Percentiles rank a stretch among this genome's conserved stretches.
Conservation (phyloP, 1,140 invertebrate genomes). For the Drosophila erecta region DNA sequence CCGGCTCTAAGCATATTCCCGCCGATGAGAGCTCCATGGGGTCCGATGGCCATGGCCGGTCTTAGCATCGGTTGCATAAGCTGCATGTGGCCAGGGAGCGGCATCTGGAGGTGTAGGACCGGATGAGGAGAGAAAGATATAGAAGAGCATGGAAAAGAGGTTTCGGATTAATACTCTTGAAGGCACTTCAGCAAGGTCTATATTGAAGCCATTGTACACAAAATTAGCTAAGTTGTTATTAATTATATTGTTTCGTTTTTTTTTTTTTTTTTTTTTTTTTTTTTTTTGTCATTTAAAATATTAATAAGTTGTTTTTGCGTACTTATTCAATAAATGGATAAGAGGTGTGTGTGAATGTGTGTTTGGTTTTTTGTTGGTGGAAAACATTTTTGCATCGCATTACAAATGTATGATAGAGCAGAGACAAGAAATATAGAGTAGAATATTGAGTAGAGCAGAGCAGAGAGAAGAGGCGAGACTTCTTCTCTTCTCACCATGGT, state of each 20-base stretch:
- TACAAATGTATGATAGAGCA: constrained; percentile 78
- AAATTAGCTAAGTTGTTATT: constrained; percentile 82
- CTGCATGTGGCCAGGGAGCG: constrained; percentile 85
- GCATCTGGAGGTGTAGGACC: constrained; percentile 50
- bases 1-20: constrained; percentile 90
- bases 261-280: constrained; percentile 56
- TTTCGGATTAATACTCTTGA: constrained; percentile 54
- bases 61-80: constrained; percentile 88
- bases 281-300: constrained; percentile 66
- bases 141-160: constrained; percentile 74
- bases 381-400: constrained; percentile 80
- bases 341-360: constrained; percentile 55
- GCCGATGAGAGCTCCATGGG: constrained; percentile 89
- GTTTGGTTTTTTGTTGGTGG: constrained; percentile 52
- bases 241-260: constrained; percentile 56
- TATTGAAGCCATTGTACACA: constrained; percentile 82
- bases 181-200: constrained; percentile 42
- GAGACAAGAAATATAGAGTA: constrained; percentile 61
- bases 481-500: constrained; percentile 41
- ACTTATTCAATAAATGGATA: constrained; percentile 75
- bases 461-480: constrained; percentile 47
- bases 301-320: constrained; percentile 69
- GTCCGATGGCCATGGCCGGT: constrained; percentile 88
- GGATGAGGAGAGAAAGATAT: constrained; percentile 56
- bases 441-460: constrained; percentile 56